A percentile compares a stretch with the other conserved stretches of the same genome.
Evolutionary conservation across 1,140 invertebrate species (phyloP).

Genomic region (Drosophila leontia): DNA sequence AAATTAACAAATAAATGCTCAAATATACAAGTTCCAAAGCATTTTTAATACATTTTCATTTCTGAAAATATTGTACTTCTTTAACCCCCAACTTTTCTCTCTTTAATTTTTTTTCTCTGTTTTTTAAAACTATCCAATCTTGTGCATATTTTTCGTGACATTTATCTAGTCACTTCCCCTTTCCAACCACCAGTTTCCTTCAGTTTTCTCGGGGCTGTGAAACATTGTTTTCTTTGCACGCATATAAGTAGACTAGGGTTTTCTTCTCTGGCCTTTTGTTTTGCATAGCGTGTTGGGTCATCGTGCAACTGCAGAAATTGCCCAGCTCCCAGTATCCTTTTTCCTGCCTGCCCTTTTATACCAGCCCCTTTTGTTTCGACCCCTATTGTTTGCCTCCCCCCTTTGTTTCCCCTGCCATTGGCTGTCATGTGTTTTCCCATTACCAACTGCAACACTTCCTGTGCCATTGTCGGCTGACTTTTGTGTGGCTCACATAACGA

Average conservation of each 20-base stretch:
- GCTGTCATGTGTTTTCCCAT: constrained; percentile 63
- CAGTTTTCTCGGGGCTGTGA: constrained; percentile 8
- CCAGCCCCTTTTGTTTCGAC: constrained; percentile 9
- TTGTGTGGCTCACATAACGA: constrained; percentile 39
- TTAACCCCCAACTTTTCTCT: no score
- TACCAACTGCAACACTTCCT: constrained; percentile 62
- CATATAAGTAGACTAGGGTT: constrained; percentile 19
- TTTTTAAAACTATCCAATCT: constrained; percentile 45
- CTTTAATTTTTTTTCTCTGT: constrained; percentile 1
- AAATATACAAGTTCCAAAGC: not conserved
- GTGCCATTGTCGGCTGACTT: constrained; percentile 43
- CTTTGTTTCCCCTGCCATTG: constrained; percentile 4
- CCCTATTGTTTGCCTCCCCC: constrained; percentile 28
- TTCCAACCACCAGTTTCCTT: not conserved
- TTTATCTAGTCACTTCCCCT: constrained; percentile 8
- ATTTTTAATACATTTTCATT: not conserved
- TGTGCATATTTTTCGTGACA: constrained; percentile 69
- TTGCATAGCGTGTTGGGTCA: constrained; percentile 47
- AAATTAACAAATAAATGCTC: no score
- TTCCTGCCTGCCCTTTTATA: constrained; percentile 16
- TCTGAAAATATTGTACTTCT: not conserved
- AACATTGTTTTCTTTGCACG: constrained; percentile 37
- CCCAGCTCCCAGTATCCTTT: constrained; percentile 39
- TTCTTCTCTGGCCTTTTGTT: constrained; percentile 12
- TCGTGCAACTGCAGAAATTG: constrained; percentile 53